phyloP scores from a whole-genome alignment of 2,797 vertebrate genomes.

The Morus bassanus region DNA sequence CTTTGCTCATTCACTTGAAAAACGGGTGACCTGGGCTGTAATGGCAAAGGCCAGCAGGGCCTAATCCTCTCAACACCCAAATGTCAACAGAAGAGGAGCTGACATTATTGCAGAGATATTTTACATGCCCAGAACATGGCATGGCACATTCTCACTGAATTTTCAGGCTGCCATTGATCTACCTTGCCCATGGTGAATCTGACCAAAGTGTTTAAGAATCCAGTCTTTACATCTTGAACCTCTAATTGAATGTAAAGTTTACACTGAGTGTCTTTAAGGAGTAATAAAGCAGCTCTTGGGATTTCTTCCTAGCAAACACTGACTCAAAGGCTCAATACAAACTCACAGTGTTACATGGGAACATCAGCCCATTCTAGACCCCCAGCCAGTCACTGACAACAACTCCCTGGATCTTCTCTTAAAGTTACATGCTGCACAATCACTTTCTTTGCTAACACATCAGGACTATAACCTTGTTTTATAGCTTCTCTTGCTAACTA shows the following conservation, averaged over 20 bases:
- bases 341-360: not conserved
- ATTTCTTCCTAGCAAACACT: not conserved
- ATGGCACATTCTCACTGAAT: not conserved
- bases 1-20: not conserved
- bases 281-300: not conserved
- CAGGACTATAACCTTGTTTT: not conserved
- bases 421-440: not conserved
- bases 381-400: not conserved
- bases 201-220: not conserved
- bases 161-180: not conserved
- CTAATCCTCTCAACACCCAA: not conserved
- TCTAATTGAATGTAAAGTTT: not conserved
- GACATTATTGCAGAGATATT: not conserved
- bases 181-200: rapidly evolving
- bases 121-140: not conserved
- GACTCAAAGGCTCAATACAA: not conserved
- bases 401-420: not conserved
- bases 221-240: not conserved
- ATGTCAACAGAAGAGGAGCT: not conserved
- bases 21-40: rapidly evolving
- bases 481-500: not conserved
- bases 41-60: not conserved
- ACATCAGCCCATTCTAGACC: not conserved
- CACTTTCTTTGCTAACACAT: not conserved
- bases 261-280: not conserved